A percentile compares a stretch with the other conserved stretches of the same genome.
Conservation (phyloP, 2,113 vertebrate species). For the Saimiri boliviensis region DNA sequence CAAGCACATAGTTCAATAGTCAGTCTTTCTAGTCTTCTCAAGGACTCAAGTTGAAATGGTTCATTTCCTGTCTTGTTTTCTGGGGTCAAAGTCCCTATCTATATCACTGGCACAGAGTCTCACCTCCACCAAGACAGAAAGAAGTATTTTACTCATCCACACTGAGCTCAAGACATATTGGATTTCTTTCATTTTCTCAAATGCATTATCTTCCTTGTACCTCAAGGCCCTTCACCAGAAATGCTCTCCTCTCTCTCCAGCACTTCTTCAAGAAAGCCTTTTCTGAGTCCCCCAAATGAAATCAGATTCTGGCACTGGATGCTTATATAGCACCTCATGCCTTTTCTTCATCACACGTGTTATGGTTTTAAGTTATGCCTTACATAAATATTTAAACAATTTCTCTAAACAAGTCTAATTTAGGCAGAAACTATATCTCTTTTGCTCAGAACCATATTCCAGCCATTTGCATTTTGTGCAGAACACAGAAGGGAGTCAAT, state of each 20-base stretch:
- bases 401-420: background rate
- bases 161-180: background rate
- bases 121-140: background rate
- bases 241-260: background rate
- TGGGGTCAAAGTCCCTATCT: background rate
- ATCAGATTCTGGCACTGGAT: background rate
- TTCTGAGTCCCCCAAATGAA: background rate
- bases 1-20: background rate
- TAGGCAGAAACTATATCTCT: background rate
- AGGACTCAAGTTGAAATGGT: background rate
- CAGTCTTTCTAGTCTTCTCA: background rate
- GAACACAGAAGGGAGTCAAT: background rate
- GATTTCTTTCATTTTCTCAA: conserved; percentile 44
- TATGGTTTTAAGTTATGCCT: background rate
- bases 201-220: background rate
- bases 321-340: background rate
- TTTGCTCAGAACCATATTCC: background rate
- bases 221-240: background rate
- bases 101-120: background rate
- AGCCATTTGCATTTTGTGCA: background rate
- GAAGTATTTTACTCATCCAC: background rate
- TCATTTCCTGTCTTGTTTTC: background rate
- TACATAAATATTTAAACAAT: background rate
- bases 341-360: background rate
- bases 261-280: background rate